These are phyloP conservation scores for Xestia c-nigrum DNA, from an alignment of 2,888 invertebrate species.

Conservation along the genomic window DNA sequence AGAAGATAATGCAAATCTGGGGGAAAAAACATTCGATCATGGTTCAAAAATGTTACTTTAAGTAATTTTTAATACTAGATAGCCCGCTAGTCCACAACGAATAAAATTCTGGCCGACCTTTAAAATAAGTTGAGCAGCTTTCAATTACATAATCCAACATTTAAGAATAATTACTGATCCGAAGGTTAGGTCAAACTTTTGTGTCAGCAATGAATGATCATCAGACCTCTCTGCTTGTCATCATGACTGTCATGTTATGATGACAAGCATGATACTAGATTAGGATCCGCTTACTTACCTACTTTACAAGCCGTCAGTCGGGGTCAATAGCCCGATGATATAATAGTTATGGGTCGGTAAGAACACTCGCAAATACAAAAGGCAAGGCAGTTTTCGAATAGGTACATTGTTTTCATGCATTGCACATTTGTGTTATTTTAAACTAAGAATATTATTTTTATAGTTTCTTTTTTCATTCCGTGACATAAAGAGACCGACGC, in stretches of 20 bases:
- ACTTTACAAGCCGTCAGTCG: background rate
- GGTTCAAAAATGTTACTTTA: too few relatives aligned
- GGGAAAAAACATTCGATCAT: too few relatives aligned
- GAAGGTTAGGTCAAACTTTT: background rate
- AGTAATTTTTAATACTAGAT: too few relatives aligned
- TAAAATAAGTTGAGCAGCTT: too few relatives aligned
- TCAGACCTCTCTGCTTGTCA: background rate
- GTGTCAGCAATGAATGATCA: background rate
- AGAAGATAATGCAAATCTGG: too few relatives aligned
- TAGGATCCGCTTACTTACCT: background rate
- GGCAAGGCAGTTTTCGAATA: background rate
- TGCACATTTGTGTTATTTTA: background rate
- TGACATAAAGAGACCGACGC: too few relatives aligned
- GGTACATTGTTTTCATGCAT: background rate
- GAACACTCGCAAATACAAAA: background rate
- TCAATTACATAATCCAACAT: background rate
- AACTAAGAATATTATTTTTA: background rate
- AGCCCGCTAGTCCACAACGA: too few relatives aligned
- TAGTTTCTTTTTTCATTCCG: too few relatives aligned
- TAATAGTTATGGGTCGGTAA: background rate
- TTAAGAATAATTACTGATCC: background rate
- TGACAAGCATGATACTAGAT: background rate
- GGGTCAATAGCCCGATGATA: background rate
- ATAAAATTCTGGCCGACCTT: too few relatives aligned
- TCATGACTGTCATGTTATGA: slow-evolving; percentile 1